Conservation (phyloP, 2,113 vertebrate genomes). For the Eptatretus burgeri region DNA sequence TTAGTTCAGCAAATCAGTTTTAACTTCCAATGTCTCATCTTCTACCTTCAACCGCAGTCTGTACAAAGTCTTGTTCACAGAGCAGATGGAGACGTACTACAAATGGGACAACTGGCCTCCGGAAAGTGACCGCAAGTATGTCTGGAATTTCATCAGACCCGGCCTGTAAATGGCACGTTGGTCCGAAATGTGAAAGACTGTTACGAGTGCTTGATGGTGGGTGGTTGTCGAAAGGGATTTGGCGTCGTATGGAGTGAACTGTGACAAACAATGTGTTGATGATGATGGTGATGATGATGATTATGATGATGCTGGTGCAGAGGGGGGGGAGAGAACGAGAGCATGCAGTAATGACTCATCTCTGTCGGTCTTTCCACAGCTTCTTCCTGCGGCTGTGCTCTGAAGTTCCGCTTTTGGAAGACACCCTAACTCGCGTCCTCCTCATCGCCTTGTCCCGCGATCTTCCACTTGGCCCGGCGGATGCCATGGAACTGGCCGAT, state of each 20-base stretch:
- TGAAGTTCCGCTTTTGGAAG: constrained; percentile 75
- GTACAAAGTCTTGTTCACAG: constrained; percentile 93
- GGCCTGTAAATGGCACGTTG: background rate
- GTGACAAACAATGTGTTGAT: no score
- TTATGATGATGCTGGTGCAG: no score
- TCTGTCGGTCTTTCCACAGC: constrained; percentile 14
- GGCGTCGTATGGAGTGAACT: no score
- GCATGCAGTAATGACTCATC: background rate
- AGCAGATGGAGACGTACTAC: constrained; percentile 94
- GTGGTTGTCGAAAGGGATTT: background rate
- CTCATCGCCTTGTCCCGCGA: constrained; percentile 75
- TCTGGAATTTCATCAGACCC: background rate
- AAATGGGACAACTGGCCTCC: constrained; percentile 99
- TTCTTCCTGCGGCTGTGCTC: constrained; percentile 95
- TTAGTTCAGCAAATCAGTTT: no score
- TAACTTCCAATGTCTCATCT: no score
- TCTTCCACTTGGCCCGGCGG: constrained; percentile 59
- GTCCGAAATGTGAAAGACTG: background rate
- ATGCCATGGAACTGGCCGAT: constrained; percentile 88
- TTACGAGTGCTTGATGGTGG: background rate
- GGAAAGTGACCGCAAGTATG: constrained; percentile 62
- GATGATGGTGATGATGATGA: no score
- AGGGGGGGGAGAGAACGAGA: no score
- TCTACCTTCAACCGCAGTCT: constrained; percentile 23
- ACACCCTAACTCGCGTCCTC: constrained; percentile 75